A percentile compares a stretch with the other conserved stretches of the same genome.
These are phyloP conservation scores for Pelecanoides urinatrix DNA, from an alignment of 2,113 vertebrate genomes.

Conservation along the genomic window DNA sequence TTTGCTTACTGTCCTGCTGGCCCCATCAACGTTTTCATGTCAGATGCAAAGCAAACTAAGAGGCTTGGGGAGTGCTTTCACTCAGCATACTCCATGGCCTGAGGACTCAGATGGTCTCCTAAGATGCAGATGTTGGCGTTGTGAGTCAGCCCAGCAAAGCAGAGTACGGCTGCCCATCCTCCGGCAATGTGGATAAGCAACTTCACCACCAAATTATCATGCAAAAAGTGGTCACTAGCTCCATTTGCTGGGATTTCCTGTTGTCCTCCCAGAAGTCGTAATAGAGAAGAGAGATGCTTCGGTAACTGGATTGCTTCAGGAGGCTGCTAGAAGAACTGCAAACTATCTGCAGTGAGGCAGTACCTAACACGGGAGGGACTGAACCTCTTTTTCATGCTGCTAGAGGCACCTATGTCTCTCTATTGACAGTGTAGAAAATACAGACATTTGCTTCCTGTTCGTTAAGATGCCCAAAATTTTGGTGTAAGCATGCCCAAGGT, in stretches of 20 bases:
- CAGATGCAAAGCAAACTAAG: neutral
- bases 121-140: neutral
- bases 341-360: neutral
- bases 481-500: neutral
- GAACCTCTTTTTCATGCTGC: neutral
- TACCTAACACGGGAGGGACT: accelerated
- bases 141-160: neutral
- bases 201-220: neutral
- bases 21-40: neutral
- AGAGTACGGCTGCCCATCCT: neutral
- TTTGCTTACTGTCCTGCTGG: neutral
- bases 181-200: neutral
- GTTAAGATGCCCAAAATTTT: neutral
- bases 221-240: neutral
- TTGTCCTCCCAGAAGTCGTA: neutral
- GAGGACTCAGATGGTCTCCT: neutral
- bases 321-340: neutral
- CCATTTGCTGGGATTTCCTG: neutral
- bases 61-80: neutral
- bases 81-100: accelerated
- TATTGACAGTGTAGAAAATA: neutral
- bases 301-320: neutral
- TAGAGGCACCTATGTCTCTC: neutral
- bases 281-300: neutral
- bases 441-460: neutral